These are phyloP conservation scores for human (Homo sapiens) DNA, from an alignment of 2,113 vertebrate species.

Conservation along the genomic window GRCh38 chr22:44463001-44463500, in stretches of 20 bases:
- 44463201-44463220: neutral
- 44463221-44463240: fast-evolving
- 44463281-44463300: fast-evolving
- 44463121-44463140: slow-evolving; percentile 44
- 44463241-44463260: fast-evolving
- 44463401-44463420: neutral
- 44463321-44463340: neutral
- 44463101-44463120: neutral
- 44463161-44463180: fast-evolving
- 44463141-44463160: neutral
- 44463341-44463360: neutral
- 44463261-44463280: neutral
- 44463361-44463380: neutral
- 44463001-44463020: fast-evolving
- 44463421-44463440: neutral
- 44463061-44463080: neutral
- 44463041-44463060: neutral
- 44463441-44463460: too few relatives aligned
- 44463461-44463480: fast-evolving
- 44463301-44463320: fast-evolving
- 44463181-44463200: neutral
- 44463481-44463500: neutral
- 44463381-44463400: neutral
- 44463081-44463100: neutral
- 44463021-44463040: neutral